phyloP scores from a whole-genome alignment of 2,797 vertebrate species.

The Nyctibius grandis region DNA sequence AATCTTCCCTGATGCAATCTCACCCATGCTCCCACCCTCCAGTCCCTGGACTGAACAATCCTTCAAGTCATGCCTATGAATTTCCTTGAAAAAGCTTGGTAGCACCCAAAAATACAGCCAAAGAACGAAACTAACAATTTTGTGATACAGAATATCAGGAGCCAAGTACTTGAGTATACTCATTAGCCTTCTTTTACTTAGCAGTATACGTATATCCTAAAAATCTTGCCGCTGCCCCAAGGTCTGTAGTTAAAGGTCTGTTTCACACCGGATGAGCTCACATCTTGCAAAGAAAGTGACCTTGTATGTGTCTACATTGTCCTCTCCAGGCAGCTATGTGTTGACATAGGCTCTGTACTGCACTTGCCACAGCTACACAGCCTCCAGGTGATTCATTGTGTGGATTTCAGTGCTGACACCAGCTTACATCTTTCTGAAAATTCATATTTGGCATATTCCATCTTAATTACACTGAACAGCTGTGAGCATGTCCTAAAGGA shows the following conservation, averaged over 20 bases:
- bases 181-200: not conserved
- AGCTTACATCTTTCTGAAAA: not conserved
- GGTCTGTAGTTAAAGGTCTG: not conserved
- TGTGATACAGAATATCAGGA: not conserved
- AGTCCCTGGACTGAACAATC: not conserved
- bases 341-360: not conserved
- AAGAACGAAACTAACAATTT: not conserved
- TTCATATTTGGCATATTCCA: not conserved
- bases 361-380: not conserved
- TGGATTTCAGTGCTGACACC: not conserved
- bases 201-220: not conserved
- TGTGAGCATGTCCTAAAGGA: conserved; percentile 2
- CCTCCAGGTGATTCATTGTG: not conserved
- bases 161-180: not conserved
- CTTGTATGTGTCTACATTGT: not conserved
- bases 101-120: not conserved
- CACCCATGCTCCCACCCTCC: not conserved
- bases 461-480: not conserved
- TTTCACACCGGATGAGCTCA: not conserved
- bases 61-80: not conserved
- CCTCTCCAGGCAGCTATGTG: not conserved
- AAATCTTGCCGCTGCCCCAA: not conserved
- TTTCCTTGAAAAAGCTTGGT: not conserved
- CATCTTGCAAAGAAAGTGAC: not conserved
- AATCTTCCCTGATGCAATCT: not conserved